Conservation (phyloP, 2,797 vertebrate species). For the Leptodactylus fallax region DNA sequence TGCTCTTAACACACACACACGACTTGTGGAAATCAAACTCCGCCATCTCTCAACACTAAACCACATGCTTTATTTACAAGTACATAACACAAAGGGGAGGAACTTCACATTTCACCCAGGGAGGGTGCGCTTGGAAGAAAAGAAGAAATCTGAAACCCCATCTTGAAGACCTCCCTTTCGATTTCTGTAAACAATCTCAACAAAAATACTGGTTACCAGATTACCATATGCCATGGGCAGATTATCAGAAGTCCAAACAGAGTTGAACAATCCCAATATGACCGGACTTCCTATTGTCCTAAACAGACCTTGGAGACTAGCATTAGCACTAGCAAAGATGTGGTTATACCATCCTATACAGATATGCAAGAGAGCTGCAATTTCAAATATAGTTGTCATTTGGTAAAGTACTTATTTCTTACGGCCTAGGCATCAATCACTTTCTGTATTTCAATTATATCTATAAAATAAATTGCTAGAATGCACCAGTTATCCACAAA, state of each 20-base stretch:
- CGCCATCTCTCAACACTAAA: conserved; percentile 41
- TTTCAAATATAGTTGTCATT: not conserved
- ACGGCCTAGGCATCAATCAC: not conserved
- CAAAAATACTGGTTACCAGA: conserved; percentile 28
- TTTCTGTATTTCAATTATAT: not conserved
- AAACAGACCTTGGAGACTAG: not conserved
- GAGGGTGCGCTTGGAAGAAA: conserved; percentile 21
- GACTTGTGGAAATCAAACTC: conserved; percentile 47
- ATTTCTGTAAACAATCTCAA: conserved; percentile 30
- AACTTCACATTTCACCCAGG: conserved; percentile 43
- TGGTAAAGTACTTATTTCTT: not conserved
- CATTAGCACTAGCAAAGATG: not conserved
- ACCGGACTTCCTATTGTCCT: not conserved
- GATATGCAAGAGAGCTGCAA: not conserved
- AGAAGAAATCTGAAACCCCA: conserved; percentile 15
- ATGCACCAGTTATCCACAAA: not conserved
- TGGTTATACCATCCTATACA: not conserved
- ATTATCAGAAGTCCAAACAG: conserved; percentile 16
- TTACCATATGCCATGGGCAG: not conserved
- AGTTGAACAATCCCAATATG: not conserved
- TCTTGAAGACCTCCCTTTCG: not conserved
- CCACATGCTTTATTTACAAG: conserved; percentile 61
- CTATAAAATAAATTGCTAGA: not conserved
- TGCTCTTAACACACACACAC: conserved; percentile 24
- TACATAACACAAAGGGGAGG: conserved; percentile 46